Conservation (phyloP, 2,113 vertebrate genomes). For the Glaucidium brasilianum region DNA sequence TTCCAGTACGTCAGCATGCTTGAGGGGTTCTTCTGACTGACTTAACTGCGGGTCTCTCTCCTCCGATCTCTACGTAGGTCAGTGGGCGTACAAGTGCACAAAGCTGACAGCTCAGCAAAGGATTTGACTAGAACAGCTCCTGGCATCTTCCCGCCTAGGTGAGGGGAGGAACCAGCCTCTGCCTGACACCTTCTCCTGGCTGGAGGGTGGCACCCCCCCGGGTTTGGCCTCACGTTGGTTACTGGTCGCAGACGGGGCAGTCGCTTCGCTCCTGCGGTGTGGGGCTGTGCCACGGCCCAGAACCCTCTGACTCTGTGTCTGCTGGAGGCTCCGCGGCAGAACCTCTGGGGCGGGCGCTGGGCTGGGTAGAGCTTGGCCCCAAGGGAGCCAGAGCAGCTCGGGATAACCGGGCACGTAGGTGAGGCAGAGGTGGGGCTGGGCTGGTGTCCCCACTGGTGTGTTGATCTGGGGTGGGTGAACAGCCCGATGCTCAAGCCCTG, state of each 20-base stretch:
- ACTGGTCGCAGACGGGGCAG: background rate
- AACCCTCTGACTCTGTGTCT: background rate
- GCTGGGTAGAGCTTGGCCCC: background rate
- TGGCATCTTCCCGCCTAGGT: constrained; percentile 3
- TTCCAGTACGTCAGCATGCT: background rate
- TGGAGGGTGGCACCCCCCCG: background rate
- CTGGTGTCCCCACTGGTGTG: rapidly evolving
- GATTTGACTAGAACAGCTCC: background rate
- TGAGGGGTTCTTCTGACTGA: background rate
- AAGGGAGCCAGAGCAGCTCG: background rate
- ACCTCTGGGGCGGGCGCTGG: background rate
- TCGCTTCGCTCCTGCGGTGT: rapidly evolving
- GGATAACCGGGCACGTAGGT: background rate
- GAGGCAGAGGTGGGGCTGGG: background rate
- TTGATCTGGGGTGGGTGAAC: too few species aligned
- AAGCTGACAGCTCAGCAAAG: constrained; percentile 39
- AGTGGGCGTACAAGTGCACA: constrained; percentile 38
- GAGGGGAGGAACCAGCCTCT: background rate
- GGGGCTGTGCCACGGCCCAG: background rate
- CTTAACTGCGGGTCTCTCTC: background rate
- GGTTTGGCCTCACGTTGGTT: background rate
- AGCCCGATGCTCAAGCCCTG: background rate
- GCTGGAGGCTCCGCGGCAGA: background rate
- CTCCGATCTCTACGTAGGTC: constrained; percentile 13
- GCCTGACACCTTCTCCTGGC: background rate